Base-by-base conservation (phyloP, 2,113 vertebrate genomes). In the Gobius niger region DNA sequence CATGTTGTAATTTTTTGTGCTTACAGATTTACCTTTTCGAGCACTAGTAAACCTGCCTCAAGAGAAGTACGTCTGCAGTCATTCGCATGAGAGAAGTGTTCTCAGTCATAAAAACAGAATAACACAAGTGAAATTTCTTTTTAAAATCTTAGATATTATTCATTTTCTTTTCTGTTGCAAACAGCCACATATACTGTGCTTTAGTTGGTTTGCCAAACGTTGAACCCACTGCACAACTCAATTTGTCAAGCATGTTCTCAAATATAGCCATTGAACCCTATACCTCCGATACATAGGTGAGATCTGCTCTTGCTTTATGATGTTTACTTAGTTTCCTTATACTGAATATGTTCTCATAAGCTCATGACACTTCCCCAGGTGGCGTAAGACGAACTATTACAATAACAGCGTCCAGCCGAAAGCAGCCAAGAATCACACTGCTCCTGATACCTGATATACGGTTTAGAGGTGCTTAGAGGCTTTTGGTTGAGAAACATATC, bases 401-500 rank as follows among this genome's bases (percentile, higher is more conserved):
- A 40, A 40, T 34, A 57, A 57, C 54, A 56, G 19, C 13, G 9
- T 56, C 18, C 18, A 57, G 24, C 24, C 54, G 40, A 34, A 57
- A 13, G 19, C 54, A 57, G 54, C 54, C 54, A 40, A 57, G 54
- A 57, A 57, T 57, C 54, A 34, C 54, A 40, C 24, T 7, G 54
- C 54, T 40, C 54, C 54, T 14, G 24, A 57, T 19, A 57, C 54
- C 13, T 8, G 24, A 57, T 57, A 13, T 40, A 57, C 5, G 54
- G 2, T 40, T 56, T 57, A 40, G 24, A 40, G 24, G 54, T 24
- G 40, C 19, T 57, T 34, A 57, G 24, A 57, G 1, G 54, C 11
- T 57, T 56, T 13, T 9, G 6, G 6, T 13, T 57, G 13, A 57
- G 24, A 40, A 40, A 57, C 19, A 56, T 11, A 5, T 13, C 10